phyloP scores from a whole-genome alignment of 1,140 invertebrate genomes.

The Brachionus rubens region DNA sequence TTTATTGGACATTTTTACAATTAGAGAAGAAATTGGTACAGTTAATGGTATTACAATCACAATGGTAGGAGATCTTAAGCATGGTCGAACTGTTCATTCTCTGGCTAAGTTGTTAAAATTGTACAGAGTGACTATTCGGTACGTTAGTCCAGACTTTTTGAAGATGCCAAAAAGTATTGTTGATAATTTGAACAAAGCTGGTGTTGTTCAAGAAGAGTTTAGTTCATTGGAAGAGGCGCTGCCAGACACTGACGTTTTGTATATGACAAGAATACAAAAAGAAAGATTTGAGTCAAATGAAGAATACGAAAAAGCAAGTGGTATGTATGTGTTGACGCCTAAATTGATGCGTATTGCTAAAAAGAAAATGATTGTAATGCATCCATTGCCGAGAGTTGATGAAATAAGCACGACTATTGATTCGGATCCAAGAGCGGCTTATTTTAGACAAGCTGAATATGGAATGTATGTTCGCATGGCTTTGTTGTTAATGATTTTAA shows the following conservation, averaged over 20 bases:
- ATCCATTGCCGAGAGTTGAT: slow-evolving; percentile 87
- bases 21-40: slow-evolving; percentile 95
- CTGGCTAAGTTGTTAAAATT: slow-evolving; percentile 68
- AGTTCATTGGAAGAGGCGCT: slow-evolving; percentile 75
- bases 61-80: slow-evolving; percentile 87
- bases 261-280: slow-evolving; percentile 94
- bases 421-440: slow-evolving; percentile 89
- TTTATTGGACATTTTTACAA: slow-evolving; percentile 92
- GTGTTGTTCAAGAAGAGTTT: slow-evolving; percentile 69
- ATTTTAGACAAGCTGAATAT: slow-evolving; percentile 94
- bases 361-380: slow-evolving; percentile 87
- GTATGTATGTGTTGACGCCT: slow-evolving; percentile 83
- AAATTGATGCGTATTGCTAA: slow-evolving; percentile 91
- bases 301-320: slow-evolving; percentile 82
- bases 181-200: slow-evolving; percentile 73
- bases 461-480: slow-evolving; percentile 99
- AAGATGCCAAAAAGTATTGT: slow-evolving; percentile 83
- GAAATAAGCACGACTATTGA: slow-evolving; percentile 90
- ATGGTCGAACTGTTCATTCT: slow-evolving; percentile 96
- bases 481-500: slow-evolving; percentile 80
- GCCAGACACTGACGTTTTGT: slow-evolving; percentile 88
- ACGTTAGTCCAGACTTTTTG: slow-evolving; percentile 78
- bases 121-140: slow-evolving; percentile 65
- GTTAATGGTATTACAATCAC: slow-evolving; percentile 85
- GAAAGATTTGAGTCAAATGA: slow-evolving; percentile 80